phyloP scores from a whole-genome alignment of 1,140 invertebrate species.

The Delia radicum region DNA sequence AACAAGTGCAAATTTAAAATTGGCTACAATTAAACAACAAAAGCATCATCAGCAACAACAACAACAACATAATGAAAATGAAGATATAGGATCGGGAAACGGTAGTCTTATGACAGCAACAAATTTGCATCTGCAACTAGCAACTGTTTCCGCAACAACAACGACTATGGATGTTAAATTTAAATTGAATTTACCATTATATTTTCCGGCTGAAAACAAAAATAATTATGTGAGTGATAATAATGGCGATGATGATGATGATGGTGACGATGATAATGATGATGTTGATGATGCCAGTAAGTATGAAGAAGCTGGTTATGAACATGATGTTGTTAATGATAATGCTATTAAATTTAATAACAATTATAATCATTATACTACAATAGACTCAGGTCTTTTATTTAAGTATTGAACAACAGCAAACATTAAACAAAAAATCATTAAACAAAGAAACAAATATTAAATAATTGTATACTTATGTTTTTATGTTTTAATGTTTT shows the following conservation, averaged over 20 bases:
- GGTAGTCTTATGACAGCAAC: constrained; percentile 11
- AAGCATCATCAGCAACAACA: neutral
- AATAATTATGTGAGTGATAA: neutral
- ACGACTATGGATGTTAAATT: neutral
- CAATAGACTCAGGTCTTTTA: constrained; percentile 17
- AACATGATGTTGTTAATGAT: constrained; percentile 30
- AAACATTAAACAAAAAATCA: neutral
- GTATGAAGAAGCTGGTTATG: constrained; percentile 30
- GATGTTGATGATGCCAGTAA: constrained; percentile 29
- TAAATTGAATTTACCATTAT: constrained; percentile 23
- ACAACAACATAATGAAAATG: neutral
- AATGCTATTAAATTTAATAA: constrained; percentile 29
- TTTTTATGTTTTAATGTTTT: no score
- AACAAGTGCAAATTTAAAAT: constrained; percentile 18
- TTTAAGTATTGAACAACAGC: constrained; percentile 26
- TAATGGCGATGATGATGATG: constrained; percentile 1
- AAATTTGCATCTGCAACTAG: constrained; percentile 29
- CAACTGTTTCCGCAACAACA: neutral
- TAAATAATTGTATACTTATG: no score
- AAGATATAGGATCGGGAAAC: constrained; percentile 3
- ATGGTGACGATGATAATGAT: constrained; percentile 15
- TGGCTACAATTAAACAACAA: constrained; percentile 24
- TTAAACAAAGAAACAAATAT: neutral
- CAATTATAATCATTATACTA: constrained; percentile 22
- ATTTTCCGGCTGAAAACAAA: constrained; percentile 11